Conservation (phyloP, 2,113 vertebrate genomes). For the Coracopsis vasa region DNA sequence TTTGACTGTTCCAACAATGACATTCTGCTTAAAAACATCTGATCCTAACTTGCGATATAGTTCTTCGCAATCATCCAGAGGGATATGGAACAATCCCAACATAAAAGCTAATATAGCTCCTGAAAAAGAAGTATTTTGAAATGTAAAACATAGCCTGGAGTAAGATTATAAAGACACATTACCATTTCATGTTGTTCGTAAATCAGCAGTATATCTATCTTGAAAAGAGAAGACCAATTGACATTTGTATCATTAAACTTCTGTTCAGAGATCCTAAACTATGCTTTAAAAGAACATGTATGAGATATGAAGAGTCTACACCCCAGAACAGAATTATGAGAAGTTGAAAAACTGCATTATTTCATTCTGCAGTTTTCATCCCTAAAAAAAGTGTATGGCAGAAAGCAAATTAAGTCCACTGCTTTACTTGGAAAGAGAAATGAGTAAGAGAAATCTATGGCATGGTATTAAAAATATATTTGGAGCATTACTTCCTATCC, state of each 20-base stretch:
- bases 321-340: background rate
- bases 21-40: slow-evolving; percentile 95
- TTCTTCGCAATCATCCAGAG: slow-evolving; percentile 90
- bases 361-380: background rate
- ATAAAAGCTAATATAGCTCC: slow-evolving; percentile 95
- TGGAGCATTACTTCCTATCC: background rate
- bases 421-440: background rate
- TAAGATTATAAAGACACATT: background rate
- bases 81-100: slow-evolving; percentile 91
- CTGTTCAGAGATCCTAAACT: background rate
- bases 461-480: background rate
- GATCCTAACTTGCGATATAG: slow-evolving; percentile 91
- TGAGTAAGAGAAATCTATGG: background rate
- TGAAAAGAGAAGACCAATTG: background rate
- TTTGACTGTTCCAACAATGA: slow-evolving; percentile 94
- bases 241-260: background rate
- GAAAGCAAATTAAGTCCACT: background rate
- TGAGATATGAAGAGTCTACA: background rate
- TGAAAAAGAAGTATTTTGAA: slow-evolving; percentile 67
- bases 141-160: background rate
- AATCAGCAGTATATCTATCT: background rate
- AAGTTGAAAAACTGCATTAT: background rate
- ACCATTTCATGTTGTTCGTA: background rate
- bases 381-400: background rate
- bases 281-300: background rate